phyloP scores from a whole-genome alignment of 2,888 invertebrate species.

The Rhagonycha lutea region DNA sequence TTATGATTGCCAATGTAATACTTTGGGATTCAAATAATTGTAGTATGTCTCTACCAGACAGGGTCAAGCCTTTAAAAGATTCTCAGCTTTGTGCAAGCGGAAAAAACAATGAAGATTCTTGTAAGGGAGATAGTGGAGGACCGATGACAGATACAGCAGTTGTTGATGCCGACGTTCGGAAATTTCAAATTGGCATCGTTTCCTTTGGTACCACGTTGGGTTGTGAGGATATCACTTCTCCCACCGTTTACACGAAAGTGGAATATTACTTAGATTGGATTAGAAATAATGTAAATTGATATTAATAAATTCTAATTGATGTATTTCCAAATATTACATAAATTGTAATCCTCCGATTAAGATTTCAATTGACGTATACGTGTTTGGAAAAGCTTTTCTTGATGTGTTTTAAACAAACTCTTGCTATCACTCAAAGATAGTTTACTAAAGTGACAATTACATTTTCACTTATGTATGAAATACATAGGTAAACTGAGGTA shows the following conservation, averaged over 20 bases:
- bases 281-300: slow-evolving; percentile 44
- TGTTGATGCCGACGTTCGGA: slow-evolving; percentile 32
- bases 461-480: slow-evolving; percentile 8
- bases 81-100: slow-evolving; percentile 57
- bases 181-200: slow-evolving; percentile 55
- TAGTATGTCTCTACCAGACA: slow-evolving; percentile 40
- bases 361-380: slow-evolving; percentile 7
- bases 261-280: slow-evolving; percentile 56
- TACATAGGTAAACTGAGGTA: slow-evolving; percentile 43
- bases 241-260: slow-evolving; percentile 56
- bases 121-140: slow-evolving; percentile 57
- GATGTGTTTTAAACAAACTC: background rate
- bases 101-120: slow-evolving; percentile 48
- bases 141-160: slow-evolving; percentile 49
- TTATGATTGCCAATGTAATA: slow-evolving; percentile 42
- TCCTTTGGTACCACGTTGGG: slow-evolving; percentile 50
- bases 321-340: background rate
- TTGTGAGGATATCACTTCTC: slow-evolving; percentile 52
- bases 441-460: slow-evolving; percentile 6
- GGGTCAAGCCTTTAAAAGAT: slow-evolving; percentile 45
- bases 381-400: background rate
- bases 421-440: slow-evolving; percentile 6
- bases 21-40: slow-evolving; percentile 43
- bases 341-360: background rate
- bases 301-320: background rate